Evolutionary conservation across 2,888 invertebrate genomes (phyloP), one percentile per base, ranked within the genome.

Genomic region (Crematogaster levior): DNA sequence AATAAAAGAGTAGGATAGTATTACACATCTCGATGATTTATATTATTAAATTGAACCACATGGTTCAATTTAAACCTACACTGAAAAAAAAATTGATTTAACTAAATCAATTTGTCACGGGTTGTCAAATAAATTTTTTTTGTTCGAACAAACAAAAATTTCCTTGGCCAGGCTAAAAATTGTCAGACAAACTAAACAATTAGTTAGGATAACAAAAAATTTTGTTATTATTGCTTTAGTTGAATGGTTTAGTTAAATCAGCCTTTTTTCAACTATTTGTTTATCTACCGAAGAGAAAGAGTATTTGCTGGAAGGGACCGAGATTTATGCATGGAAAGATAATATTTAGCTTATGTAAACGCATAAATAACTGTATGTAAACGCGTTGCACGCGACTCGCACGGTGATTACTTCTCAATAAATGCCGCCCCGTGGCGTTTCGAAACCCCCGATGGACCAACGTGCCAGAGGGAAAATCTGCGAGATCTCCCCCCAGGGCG

Each of bases 401-500:
- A 21, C 27, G 73, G 24, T 46, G 73, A 74, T 74, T 74, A 74
- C 60, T 74, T 74, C 61, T 73, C 73, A 46, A 74, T 63, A 27
- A 74, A 61, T 27, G 48, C 48, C 37, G 24, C 37, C 70, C 34
- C 24, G 24, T 9, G 43, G 56, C 68, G 66, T 51, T 21, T 34
- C 0, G 48, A 43, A 70, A 24, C 24, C 21, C 43, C 10, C 43
- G 24, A 18, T 24, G 56, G 18, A 34, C 21, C n/a, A 21, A 40
- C 40, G 21, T 15, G 37, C n/a, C n/a, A 21, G 18, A 21, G 70
- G 70, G 40, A 85, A 85, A 89, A 89, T 89, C 85, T 60, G 82
- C 61, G 63, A 86, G 84, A 82, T 85, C 80, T 84, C 82, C 82
- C n/a, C 77, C 83, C 21, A 6, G 12, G 18, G 34, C 37, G 63